Conservation (phyloP, 2,888 invertebrate genomes). For the Dascillus cervinus region DNA sequence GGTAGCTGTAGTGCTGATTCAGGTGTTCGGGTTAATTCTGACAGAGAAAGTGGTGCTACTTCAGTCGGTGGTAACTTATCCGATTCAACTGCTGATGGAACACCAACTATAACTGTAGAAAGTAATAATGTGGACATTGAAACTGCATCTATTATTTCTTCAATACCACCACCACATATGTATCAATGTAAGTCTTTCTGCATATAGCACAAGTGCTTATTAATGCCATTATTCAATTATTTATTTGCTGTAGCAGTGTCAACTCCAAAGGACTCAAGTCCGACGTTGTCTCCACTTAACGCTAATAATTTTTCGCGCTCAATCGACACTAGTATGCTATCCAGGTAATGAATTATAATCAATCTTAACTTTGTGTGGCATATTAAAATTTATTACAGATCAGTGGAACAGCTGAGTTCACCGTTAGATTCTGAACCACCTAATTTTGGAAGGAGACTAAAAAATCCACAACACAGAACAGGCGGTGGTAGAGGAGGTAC, state of each 20-base stretch:
- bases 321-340: conserved; percentile 58
- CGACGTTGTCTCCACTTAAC: conserved; percentile 74
- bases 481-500: conserved; percentile 64
- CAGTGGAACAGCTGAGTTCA: conserved; percentile 77
- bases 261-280: conserved; percentile 77
- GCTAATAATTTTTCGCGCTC: conserved; percentile 68
- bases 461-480: conserved; percentile 38
- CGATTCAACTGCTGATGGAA: conserved; percentile 71
- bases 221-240: no score
- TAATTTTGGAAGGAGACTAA: conserved; percentile 40
- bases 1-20: conserved; percentile 84
- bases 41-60: conserved; percentile 71
- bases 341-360: conserved; percentile 43
- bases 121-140: conserved; percentile 62
- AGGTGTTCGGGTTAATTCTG: conserved; percentile 76
- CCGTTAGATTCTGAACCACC: conserved; percentile 60
- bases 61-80: conserved; percentile 76
- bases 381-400: conserved; percentile 49
- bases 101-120: conserved; percentile 50
- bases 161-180: conserved; percentile 57
- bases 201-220: neutral
- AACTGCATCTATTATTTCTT: conserved; percentile 62
- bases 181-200: conserved; percentile 67
- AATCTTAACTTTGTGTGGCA: conserved; percentile 3
- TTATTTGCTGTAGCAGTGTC: conserved; percentile 50